Conservation (phyloP, 1,140 invertebrate genomes). For the Drosophila cardini region DNA sequence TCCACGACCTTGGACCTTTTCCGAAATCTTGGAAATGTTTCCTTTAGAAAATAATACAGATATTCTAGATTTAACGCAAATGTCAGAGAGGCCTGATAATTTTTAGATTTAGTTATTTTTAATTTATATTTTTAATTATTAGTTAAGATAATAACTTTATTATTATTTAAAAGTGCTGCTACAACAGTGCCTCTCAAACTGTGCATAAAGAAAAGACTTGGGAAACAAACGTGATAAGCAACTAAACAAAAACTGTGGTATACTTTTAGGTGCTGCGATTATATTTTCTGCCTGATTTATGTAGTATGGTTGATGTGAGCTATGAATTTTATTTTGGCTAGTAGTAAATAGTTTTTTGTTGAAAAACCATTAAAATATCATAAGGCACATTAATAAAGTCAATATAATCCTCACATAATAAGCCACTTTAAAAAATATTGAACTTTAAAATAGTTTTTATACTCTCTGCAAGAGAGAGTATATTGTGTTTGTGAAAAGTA, state of each 20-base stretch:
- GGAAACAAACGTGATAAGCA: slow-evolving; percentile 23
- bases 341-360: no score
- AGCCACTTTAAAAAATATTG: no score
- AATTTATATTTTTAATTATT: slow-evolving; percentile 21
- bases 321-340: no score
- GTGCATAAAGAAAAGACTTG: slow-evolving; percentile 35
- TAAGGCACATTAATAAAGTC: no score
- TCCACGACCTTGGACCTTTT: slow-evolving; percentile 17
- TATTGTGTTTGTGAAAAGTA: no score
- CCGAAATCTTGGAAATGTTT: slow-evolving; percentile 52
- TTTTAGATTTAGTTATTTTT: slow-evolving; percentile 44
- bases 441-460: no score
- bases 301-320: no score
- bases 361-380: no score
- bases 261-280: slow-evolving; percentile 31
- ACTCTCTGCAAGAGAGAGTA: no score
- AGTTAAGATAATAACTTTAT: neutral
- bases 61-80: slow-evolving; percentile 57
- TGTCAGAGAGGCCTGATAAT: slow-evolving; percentile 61
- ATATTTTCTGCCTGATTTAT: neutral
- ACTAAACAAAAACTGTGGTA: neutral
- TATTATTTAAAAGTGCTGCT: neutral
- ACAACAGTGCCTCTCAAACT: slow-evolving; percentile 26
- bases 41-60: slow-evolving; percentile 59
- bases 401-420: no score